phyloP scores from a whole-genome alignment of 2,113 vertebrate species.

The Cyanistes caeruleus region DNA sequence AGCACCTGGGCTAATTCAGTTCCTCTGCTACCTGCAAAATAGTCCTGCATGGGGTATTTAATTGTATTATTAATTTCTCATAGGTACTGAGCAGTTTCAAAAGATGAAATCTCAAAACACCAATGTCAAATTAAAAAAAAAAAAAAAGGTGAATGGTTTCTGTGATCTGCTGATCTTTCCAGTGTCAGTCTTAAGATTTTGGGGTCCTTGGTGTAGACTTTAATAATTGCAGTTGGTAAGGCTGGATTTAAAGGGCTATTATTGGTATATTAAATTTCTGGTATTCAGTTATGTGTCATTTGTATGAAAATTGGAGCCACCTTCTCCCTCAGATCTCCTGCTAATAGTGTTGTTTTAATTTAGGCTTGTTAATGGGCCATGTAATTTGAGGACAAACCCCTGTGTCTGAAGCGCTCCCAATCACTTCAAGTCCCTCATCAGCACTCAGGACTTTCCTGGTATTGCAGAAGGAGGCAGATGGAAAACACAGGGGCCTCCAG shows the following conservation, averaged over 20 bases:
- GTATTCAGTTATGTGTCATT: background rate
- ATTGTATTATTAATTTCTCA: background rate
- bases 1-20: background rate
- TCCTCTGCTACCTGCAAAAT: background rate
- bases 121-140: background rate
- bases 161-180: background rate
- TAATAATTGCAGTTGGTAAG: background rate
- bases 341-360: slow-evolving; percentile 22
- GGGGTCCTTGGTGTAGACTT: background rate
- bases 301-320: slow-evolving; percentile 7
- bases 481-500: background rate
- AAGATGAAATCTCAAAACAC: background rate
- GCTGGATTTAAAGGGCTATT: background rate
- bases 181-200: background rate
- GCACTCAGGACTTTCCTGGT: background rate
- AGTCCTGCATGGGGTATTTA: background rate
- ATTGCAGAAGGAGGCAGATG: background rate
- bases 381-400: slow-evolving; percentile 19
- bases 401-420: background rate
- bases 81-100: background rate
- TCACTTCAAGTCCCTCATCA: background rate
- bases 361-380: background rate
- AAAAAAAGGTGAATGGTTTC: background rate
- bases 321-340: slow-evolving; percentile 12
- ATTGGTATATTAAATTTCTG: background rate